Evolutionary conservation across 2,888 invertebrate species (phyloP).

Genomic region (Platycnemis pennipes): DNA sequence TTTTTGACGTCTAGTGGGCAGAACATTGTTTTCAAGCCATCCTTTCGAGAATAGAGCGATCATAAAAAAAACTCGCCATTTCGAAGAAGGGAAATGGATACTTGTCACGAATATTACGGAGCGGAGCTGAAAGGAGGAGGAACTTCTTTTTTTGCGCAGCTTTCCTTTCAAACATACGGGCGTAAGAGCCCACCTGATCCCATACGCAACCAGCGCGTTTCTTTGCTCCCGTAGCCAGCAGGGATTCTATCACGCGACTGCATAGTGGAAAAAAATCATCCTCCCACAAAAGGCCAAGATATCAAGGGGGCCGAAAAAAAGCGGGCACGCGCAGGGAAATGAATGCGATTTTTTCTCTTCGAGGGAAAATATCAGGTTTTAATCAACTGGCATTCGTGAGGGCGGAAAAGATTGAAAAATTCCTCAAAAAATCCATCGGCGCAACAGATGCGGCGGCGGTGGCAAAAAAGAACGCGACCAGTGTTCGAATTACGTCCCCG

Average conservation of each 20-base stretch:
- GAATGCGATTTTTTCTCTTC: not conserved
- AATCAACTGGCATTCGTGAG: conserved; percentile 10
- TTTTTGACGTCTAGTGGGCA: not conserved
- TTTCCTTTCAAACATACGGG: not conserved
- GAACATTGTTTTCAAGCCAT: not conserved
- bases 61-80: not conserved
- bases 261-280: not conserved
- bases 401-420: conserved; percentile 30
- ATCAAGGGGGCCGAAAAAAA: conserved; percentile 6
- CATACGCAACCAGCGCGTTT: not conserved
- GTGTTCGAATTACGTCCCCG: not conserved
- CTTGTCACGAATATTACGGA: not conserved
- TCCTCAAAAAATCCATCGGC: not conserved
- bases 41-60: not conserved
- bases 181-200: not conserved
- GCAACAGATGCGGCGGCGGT: not conserved
- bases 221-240: not conserved
- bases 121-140: not conserved
- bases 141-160: not conserved
- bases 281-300: not conserved
- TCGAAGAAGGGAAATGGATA: not conserved
- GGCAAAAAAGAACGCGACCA: not conserved
- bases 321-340: not conserved
- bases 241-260: not conserved
- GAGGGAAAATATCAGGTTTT: conserved; percentile 28